These are phyloP conservation scores for Drosophila atripex DNA, from an alignment of 2,888 invertebrate genomes.

Conservation along the genomic window DNA sequence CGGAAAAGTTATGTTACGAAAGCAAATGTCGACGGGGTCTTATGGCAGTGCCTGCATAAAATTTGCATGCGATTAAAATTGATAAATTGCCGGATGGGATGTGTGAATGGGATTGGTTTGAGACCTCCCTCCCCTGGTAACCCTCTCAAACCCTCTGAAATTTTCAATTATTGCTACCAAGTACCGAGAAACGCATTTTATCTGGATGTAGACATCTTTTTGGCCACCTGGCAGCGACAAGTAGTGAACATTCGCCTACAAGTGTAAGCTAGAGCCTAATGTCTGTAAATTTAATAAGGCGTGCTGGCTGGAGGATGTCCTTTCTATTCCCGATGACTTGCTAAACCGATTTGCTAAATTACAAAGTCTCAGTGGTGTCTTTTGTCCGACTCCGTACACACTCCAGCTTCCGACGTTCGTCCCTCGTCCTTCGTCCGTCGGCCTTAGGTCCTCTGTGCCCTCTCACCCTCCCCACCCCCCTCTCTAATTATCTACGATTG, in stretches of 20 bases:
- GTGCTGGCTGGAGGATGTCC: constrained; percentile 3
- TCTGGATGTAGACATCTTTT: neutral
- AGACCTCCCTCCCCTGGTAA: constrained; percentile 5
- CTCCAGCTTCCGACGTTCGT: neutral
- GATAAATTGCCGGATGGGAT: constrained; percentile 58
- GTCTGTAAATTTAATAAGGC: constrained; percentile 64
- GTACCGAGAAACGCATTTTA: constrained; percentile 1
- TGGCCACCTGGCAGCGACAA: constrained; percentile 1
- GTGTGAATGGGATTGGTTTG: constrained; percentile 19
- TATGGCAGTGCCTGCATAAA: constrained; percentile 68
- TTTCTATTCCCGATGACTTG: constrained; percentile 39
- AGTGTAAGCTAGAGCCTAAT: constrained; percentile 50
- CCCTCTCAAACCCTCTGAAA: constrained; percentile 38
- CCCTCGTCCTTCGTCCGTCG: too few species aligned
- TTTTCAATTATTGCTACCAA: constrained; percentile 47
- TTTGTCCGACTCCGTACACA: constrained; percentile 27
- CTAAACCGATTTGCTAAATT: constrained; percentile 78
- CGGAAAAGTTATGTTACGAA: constrained; percentile 32
- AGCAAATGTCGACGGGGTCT: constrained; percentile 52
- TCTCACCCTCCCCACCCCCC: constrained; percentile 21
- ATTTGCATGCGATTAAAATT: constrained; percentile 73
- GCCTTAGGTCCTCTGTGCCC: neutral
- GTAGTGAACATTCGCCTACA: constrained; percentile 17
- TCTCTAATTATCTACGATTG: constrained; percentile 64
- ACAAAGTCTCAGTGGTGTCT: constrained; percentile 53